Evolutionary conservation across 1,140 invertebrate species (phyloP), one percentile per base, ranked within the genome.

Genomic region (Battus philenor): DNA sequence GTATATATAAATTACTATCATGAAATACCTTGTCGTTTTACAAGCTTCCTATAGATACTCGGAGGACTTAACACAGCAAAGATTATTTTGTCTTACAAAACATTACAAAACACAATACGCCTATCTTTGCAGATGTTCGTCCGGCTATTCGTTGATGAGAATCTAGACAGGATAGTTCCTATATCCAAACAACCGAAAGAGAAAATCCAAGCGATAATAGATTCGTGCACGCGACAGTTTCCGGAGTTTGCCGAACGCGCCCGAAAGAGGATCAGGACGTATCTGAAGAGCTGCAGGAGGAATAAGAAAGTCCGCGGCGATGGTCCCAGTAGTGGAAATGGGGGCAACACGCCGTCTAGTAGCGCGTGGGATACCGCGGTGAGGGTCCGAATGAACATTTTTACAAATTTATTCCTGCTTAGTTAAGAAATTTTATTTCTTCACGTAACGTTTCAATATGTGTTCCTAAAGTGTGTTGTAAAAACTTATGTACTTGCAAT

Each of bases 181-280:
- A 98, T 98, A 68, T 98, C 96, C 16, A 97, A 98, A 76, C 97
- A 98, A 84, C 97, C 97, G 2, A 98, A 98, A 79, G 97, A 98
- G 76, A 98, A 98, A 88, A 97, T 98, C 53, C 96, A 98, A 76
- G 97, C 97, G 5, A 98, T 98, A 69, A 96, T 98, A 59, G 97
- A 98, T 73, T 97, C 96, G 2, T 98, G 97, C 86, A 95, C 95
- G 46, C 89, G 97, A 59, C 97, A 98, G 86, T 98, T 98, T 79
- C 97, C 97, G 27, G 97, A 98, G 88, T 98, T 97, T 76, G 94
- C 95, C 24, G 95, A 97, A 76, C 89, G 97, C 44, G 95, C 97
- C 30, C 89, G 97, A 51, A 98, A 98, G 87, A 88, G 97, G 38
- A 97, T 98, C 70, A 89, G 97, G 62, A 98, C 97, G 32, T 98